Evolutionary conservation across 2,888 invertebrate species (phyloP).

Genomic region (Aethes cnicana): DNA sequence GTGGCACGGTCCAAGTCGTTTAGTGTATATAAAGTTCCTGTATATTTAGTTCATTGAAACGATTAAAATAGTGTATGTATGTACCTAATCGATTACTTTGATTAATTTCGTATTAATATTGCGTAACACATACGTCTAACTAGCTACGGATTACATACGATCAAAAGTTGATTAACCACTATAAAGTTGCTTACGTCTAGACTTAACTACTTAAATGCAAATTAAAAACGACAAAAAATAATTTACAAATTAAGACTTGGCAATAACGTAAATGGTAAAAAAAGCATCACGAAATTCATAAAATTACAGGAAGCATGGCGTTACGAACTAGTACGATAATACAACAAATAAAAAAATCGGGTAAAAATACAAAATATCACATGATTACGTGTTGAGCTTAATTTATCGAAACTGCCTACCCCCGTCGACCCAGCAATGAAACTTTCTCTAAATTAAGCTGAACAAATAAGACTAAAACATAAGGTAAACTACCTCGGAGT

Average conservation of each 20-base stretch:
- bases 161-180: conserved; percentile 71
- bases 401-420: conserved; percentile 64
- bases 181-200: conserved; percentile 65
- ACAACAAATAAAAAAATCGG: conserved; percentile 68
- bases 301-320: conserved; percentile 74
- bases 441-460: conserved; percentile 75
- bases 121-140: conserved; percentile 59
- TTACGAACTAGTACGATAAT: conserved; percentile 38
- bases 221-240: conserved; percentile 61
- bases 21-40: conserved; percentile 53
- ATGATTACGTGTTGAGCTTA: conserved; percentile 82
- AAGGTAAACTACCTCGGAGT: conserved; percentile 48
- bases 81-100: conserved; percentile 49
- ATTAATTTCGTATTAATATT: conserved; percentile 54
- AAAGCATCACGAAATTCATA: conserved; percentile 65
- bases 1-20: conserved; percentile 35
- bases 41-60: conserved; percentile 42
- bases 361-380: conserved; percentile 81
- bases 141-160: conserved; percentile 74
- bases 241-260: conserved; percentile 56
- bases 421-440: conserved; percentile 48
- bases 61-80: conserved; percentile 40
- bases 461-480: conserved; percentile 71
- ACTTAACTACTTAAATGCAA: conserved; percentile 68
- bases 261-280: conserved; percentile 69